Evolutionary conservation across 2,888 invertebrate genomes (phyloP).

Genomic region (Cheilosia scutellata): DNA sequence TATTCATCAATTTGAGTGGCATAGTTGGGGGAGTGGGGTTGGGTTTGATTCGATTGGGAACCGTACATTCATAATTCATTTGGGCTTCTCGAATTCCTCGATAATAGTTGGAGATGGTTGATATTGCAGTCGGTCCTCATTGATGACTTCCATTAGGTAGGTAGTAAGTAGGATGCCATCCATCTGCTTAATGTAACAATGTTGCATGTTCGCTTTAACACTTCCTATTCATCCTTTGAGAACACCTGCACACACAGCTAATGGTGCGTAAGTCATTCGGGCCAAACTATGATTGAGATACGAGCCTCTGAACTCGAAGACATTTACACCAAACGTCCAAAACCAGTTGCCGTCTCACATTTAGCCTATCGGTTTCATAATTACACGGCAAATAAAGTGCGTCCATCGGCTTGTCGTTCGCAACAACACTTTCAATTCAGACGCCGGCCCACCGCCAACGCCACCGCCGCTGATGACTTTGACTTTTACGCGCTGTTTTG

Average conservation of each 20-base stretch:
- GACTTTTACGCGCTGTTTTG: conserved; percentile 66
- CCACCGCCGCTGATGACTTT: conserved; percentile 63
- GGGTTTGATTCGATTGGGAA: not conserved
- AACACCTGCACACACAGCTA: conserved; percentile 57
- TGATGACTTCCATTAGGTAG: not conserved
- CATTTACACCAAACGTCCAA: conserved; percentile 57
- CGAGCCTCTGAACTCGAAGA: conserved; percentile 64
- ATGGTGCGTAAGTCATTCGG: conserved; percentile 46
- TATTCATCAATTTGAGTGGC: conserved; percentile 59
- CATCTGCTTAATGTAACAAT: too few species aligned
- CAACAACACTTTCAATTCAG: conserved; percentile 34
- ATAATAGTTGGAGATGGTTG: not conserved
- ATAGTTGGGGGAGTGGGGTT: not conserved
- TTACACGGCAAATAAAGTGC: conserved; percentile 72
- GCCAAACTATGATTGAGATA: conserved; percentile 71
- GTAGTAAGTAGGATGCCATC: not conserved
- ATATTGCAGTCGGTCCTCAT: not conserved
- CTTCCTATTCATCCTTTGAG: conserved; percentile 22
- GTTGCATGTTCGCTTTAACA: too few species aligned
- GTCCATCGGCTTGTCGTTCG: conserved; percentile 23
- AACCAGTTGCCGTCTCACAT: conserved; percentile 68
- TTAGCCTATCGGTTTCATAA: conserved; percentile 69
- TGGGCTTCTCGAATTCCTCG: not conserved
- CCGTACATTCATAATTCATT: not conserved
- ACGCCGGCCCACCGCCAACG: conserved; percentile 15